Evolutionary conservation across 2,113 vertebrate species (phyloP).

Genomic region (Fulmarus glacialis): DNA sequence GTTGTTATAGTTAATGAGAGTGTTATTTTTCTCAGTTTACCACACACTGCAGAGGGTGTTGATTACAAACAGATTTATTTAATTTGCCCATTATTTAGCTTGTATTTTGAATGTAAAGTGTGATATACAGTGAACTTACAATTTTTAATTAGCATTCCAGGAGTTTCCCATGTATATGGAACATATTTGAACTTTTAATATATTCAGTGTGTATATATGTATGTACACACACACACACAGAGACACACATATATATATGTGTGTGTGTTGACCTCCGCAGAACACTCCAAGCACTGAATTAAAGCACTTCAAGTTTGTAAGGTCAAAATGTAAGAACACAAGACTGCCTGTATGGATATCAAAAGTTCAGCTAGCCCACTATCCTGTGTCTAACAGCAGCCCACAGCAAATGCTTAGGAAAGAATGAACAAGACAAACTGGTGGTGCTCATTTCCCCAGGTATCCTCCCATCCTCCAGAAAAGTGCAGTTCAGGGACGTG

Average conservation of each 20-base stretch:
- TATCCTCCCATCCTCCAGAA: background rate
- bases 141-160: background rate
- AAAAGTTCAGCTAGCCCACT: background rate
- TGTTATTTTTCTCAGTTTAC: background rate
- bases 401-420: background rate
- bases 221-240: accelerated
- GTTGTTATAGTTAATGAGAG: background rate
- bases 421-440: background rate
- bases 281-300: background rate
- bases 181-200: background rate
- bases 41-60: background rate
- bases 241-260: accelerated
- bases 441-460: background rate
- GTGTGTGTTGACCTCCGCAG: background rate
- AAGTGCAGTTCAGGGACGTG: accelerated
- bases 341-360: background rate
- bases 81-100: background rate
- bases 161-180: background rate
- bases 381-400: background rate
- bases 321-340: background rate
- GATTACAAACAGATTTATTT: background rate
- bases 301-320: background rate
- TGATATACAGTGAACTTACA: background rate
- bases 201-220: background rate
- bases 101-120: background rate